Evolutionary conservation across 2,888 invertebrate genomes (phyloP), one percentile per base, ranked within the genome.

Genomic region (Dromius quadrimaculatus): DNA sequence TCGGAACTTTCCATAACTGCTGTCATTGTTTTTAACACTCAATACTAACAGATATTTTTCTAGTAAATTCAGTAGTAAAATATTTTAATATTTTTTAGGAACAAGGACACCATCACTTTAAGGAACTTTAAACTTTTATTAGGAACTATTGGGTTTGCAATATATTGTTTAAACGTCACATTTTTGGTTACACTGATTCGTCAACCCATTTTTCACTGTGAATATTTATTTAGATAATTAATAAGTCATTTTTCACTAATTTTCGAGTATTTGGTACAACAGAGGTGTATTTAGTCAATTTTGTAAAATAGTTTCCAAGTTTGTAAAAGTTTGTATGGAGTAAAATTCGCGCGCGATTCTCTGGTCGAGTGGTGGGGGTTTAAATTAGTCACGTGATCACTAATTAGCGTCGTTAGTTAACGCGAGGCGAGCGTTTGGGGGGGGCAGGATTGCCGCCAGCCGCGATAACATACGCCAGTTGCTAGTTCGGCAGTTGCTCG

Each of bases 1-100:
- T 82, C 82, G 45, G 80, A 81, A 73, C 80, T 81, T 43, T 61
- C 61, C 70, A 82, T 81, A 77, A 81, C 76, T 28, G 28, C 3
- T 8, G 28, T 47, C 47, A 47, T 47, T 19, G 22, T 32, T 32
- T 32, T 32, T 32, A 6, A n/a, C n/a, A n/a, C n/a, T n/a, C n/a
- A n/a, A n/a, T n/a, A n/a, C n/a, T n/a, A n/a, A n/a, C 6, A 3
- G 4, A 9, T 8, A 41, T 41, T n/a, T 8, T 41, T 41, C n/a
- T 9, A 8, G 11, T 41, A 41, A 41, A n/a, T 41, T 41, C 11
- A 32, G 9, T 6, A 32, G 5, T 6, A 6, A 32, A 6, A 32
- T 32, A 6, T 32, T 6, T 6, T 6, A 32, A 32, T 47, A n/a
- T 47, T 47, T 47, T 47, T 32, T n/a, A n/a, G n/a, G n/a, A n/a